Conservation (phyloP, 2,113 vertebrate species). For the Melanerpes aurifrons region DNA sequence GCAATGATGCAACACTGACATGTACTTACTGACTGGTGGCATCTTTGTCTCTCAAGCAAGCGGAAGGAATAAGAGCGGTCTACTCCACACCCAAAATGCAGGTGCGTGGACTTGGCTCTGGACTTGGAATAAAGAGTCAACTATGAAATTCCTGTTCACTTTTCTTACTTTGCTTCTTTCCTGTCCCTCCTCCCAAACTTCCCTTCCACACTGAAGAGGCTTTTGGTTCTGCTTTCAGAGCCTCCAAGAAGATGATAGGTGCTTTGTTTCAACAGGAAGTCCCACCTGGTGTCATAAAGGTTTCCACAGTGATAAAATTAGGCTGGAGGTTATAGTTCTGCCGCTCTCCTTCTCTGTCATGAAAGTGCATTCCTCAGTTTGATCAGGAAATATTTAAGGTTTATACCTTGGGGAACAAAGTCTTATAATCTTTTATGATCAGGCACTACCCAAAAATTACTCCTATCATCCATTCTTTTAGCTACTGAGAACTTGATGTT, state of each 20-base stretch:
- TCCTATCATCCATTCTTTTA: neutral
- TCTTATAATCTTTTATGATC: neutral
- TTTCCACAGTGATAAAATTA: neutral
- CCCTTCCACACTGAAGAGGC: neutral
- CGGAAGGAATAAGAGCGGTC: neutral
- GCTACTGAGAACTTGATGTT: neutral
- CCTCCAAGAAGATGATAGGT: neutral
- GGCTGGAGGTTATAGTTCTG: neutral
- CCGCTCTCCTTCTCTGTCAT: neutral
- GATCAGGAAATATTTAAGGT: neutral
- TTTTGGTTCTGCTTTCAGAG: neutral
- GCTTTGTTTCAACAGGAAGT: neutral
- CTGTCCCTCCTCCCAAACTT: rapidly evolving
- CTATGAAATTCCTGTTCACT: neutral
- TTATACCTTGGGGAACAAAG: neutral
- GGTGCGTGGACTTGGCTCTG: neutral
- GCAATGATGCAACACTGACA: rapidly evolving
- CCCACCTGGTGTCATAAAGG: neutral
- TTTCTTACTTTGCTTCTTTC: neutral
- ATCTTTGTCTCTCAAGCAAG: neutral
- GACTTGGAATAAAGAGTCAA: neutral
- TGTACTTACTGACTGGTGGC: no score
- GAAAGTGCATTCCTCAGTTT: neutral
- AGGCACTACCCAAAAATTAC: neutral
- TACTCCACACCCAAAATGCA: neutral